A percentile compares a stretch with the other conserved stretches of the same genome.
Evolutionary conservation across 1,140 invertebrate species (phyloP).

Genomic region (Pogonomyrmex californicus): DNA sequence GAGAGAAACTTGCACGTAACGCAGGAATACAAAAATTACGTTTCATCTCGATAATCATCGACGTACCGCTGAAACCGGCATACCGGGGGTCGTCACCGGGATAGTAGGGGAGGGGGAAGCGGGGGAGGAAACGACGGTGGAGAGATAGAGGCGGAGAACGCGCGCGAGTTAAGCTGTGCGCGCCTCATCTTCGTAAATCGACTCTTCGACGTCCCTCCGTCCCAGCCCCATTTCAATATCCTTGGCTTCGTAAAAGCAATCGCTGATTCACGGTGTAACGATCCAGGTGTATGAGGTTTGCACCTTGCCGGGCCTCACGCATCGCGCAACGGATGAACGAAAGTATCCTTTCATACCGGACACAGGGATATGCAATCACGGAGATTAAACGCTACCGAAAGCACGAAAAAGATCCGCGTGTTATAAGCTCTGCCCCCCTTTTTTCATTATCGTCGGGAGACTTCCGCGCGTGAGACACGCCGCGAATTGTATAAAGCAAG

Average conservation of each 20-base stretch:
- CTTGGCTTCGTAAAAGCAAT: constrained; percentile 75
- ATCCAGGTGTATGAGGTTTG: constrained; percentile 76
- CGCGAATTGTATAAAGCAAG: constrained; percentile 25
- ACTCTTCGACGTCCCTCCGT: constrained; percentile 72
- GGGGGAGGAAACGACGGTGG: constrained; percentile 3
- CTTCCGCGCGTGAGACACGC: constrained; percentile 36
- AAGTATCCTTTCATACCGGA: constrained; percentile 64
- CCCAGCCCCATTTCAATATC: constrained; percentile 74
- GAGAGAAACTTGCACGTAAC: constrained; percentile 66
- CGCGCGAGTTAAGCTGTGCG: constrained; percentile 72
- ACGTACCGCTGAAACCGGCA: constrained; percentile 37
- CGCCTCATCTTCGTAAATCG: constrained; percentile 77
- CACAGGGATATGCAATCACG: constrained; percentile 57
- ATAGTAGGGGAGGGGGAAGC: background rate
- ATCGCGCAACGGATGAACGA: constrained; percentile 70
- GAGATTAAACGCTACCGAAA: constrained; percentile 70
- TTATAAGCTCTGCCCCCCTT: constrained; percentile 23
- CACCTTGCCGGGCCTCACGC: constrained; percentile 76
- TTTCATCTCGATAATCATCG: constrained; percentile 76
- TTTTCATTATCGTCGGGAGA: constrained; percentile 21
- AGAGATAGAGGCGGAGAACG: constrained; percentile 60
- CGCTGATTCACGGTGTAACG: constrained; percentile 77
- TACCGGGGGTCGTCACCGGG: constrained; percentile 62
- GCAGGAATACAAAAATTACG: constrained; percentile 66
- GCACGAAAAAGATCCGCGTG: constrained; percentile 51